A percentile compares a stretch with the other conserved stretches of the same genome.
Conservation (phyloP, 2,113 vertebrate species). For the Addax nasomaculatus region DNA sequence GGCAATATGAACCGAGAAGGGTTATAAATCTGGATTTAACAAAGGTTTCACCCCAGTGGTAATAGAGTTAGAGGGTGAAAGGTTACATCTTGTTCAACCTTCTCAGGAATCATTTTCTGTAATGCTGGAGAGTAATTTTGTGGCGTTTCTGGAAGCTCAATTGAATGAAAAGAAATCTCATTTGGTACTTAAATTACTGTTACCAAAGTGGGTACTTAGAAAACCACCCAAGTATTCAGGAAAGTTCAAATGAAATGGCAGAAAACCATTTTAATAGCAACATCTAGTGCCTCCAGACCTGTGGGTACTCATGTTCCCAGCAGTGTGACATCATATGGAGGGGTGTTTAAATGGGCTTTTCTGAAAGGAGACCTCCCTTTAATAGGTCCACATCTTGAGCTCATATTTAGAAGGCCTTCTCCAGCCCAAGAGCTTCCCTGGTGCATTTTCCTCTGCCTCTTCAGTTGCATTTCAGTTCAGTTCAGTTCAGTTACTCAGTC, state of each 20-base stretch:
- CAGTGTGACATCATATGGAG: not conserved
- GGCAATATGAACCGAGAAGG: conserved; percentile 37
- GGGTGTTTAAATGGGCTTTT: conserved; percentile 18
- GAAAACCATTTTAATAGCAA: conserved; percentile 37
- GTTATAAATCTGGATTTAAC: conserved; percentile 69
- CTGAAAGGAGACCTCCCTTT: not conserved
- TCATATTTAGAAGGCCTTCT: not conserved
- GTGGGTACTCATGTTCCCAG: not conserved
- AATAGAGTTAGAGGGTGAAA: conserved; percentile 67
- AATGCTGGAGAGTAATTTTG: conserved; percentile 52
- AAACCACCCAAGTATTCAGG: not conserved
- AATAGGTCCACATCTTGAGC: not conserved
- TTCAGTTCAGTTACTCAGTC: not conserved
- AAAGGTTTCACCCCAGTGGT: conserved; percentile 57
- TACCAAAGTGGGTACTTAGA: not conserved
- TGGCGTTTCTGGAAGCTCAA: conserved; percentile 51
- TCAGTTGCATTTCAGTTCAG: not conserved
- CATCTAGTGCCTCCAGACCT: not conserved
- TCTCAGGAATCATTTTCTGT: conserved; percentile 59
- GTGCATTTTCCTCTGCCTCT: not conserved
- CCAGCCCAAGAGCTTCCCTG: not conserved
- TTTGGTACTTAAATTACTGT: conserved; percentile 30
- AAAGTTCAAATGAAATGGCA: not conserved
- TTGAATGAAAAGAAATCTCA: conserved; percentile 48
- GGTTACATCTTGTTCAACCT: conserved; percentile 64